phyloP scores from a whole-genome alignment of 2,888 invertebrate genomes.

The Rhingia rostrata region DNA sequence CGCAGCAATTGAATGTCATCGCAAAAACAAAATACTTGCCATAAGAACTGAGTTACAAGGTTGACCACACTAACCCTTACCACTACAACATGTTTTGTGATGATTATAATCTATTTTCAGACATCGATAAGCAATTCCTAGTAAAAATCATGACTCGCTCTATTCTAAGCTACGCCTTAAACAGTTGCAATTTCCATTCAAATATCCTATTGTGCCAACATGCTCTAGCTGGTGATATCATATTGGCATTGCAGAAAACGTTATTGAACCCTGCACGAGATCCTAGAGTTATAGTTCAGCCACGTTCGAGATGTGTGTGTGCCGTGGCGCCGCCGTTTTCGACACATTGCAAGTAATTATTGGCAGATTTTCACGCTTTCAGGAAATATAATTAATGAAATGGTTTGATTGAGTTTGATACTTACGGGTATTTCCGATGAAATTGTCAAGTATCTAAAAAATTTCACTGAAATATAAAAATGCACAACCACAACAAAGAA shows the following conservation, averaged over 20 bases:
- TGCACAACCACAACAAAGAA: constrained; percentile 30
- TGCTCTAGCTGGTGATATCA: constrained; percentile 80
- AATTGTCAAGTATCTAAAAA: constrained; percentile 10
- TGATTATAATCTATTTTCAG: constrained; percentile 57
- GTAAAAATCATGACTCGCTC: constrained; percentile 78
- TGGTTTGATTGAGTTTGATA: not conserved
- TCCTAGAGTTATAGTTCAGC: constrained; percentile 57
- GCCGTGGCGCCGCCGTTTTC: constrained; percentile 33
- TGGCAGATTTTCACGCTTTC: not conserved
- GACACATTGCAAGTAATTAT: constrained; percentile 19
- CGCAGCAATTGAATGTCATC: constrained; percentile 80
- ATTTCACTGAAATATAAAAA: constrained; percentile 30
- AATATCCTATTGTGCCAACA: constrained; percentile 78
- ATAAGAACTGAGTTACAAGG: constrained; percentile 79
- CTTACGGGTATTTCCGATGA: constrained; percentile 22
- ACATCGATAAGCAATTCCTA: constrained; percentile 79
- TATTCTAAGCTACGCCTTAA: constrained; percentile 79
- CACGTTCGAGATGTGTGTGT: constrained; percentile 52
- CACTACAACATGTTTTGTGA: not conserved
- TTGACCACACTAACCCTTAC: constrained; percentile 57
- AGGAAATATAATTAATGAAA: not conserved
- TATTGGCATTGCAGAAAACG: constrained; percentile 79
- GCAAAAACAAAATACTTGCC: constrained; percentile 78
- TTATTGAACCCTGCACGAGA: constrained; percentile 77
- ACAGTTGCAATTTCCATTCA: constrained; percentile 79